Evolutionary conservation across 2,888 invertebrate species (phyloP).

Genomic region (Luffia ferchaultella): DNA sequence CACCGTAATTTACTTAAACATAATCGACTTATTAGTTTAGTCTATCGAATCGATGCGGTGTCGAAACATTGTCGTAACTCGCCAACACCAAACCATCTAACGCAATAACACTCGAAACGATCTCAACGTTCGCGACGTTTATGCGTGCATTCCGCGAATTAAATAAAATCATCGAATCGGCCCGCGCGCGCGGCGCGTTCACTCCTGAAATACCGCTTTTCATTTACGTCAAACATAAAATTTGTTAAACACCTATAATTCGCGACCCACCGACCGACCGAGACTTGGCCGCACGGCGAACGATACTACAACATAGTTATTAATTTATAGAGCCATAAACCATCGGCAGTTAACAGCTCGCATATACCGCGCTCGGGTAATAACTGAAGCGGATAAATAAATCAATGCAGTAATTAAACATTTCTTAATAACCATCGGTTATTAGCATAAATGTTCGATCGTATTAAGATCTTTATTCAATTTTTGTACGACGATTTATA

Average conservation of each 20-base stretch:
- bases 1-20: too few relatives aligned
- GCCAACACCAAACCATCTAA: too few relatives aligned
- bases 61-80: too few relatives aligned
- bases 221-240: not conserved
- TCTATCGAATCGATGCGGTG: too few relatives aligned
- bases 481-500: too few relatives aligned
- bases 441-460: not conserved
- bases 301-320: conserved; percentile 2
- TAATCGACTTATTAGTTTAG: too few relatives aligned
- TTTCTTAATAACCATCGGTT: not conserved
- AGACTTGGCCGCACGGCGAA: conserved; percentile 4
- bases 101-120: too few relatives aligned
- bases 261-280: not conserved
- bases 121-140: too few relatives aligned
- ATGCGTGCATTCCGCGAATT: too few relatives aligned
- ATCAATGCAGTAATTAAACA: not conserved
- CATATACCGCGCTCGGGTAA: not conserved
- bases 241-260: not conserved
- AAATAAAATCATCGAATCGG: too few relatives aligned
- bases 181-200: not conserved
- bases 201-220: not conserved
- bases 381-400: not conserved
- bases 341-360: conserved; percentile 3
- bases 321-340: conserved; percentile 7
- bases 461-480: not conserved